Evolutionary conservation across 1,140 invertebrate species (phyloP), one percentile per base, ranked within the genome.

Genomic region (Trichonephila clavata): DNA sequence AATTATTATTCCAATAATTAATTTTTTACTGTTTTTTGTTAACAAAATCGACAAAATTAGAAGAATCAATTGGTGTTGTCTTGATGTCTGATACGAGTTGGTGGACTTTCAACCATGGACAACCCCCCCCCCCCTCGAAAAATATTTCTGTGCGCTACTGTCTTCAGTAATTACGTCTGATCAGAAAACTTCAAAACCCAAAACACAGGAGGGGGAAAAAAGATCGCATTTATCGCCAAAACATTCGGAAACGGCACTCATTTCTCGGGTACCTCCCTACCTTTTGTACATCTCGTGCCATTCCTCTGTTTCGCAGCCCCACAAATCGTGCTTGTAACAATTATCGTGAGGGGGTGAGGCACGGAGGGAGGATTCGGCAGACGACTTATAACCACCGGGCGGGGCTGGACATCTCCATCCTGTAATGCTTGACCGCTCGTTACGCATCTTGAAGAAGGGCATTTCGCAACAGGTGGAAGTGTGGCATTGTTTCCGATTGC

Each of bases 351-450:
- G 71, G 27, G 16, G 43, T 20, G 16, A 27, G 81, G 13, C 21
- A 13, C 39, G 43, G 13, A 43, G 50, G 50, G 81, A 39, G 21
- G 14, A 50, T 14, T 43, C 21, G 2, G 81, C 81, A 57, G 84
- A 61, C 59, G 84, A 39, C 18, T 61, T 18, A 24, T 61, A 86
- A 86, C 57, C 60, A 63, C 57, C 27, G 84, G 84, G 84, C 60
- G 84, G n/a, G 84, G 84, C 27, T 86, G 84, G 84, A 86, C 84
- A 86, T 86, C 59, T 86, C 84, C 59, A 60, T 86, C 84, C 84
- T 57, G 84, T 61, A 61, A 86, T 86, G 84, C 84, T 86, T 63
- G 84, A 86, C 84, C 59, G 84, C 84, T 86, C 59, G 84, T 86
- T 86, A 86, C 84, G 84, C 84, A 86, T 86, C 84, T 86, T 86